Evolutionary conservation across 2,888 invertebrate genomes (phyloP).

Genomic region (Drosophila rellima): DNA sequence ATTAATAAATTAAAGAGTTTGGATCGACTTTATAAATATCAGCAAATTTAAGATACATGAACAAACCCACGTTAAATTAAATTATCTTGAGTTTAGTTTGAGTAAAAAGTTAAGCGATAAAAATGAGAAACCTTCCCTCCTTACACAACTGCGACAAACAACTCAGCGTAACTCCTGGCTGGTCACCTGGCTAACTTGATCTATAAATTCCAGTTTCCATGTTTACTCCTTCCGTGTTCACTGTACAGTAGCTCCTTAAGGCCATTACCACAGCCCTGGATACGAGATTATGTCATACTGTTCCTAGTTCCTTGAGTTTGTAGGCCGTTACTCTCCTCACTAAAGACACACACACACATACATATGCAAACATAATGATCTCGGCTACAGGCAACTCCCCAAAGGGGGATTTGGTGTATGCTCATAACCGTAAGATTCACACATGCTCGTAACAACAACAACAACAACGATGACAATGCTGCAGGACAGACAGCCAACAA

Average conservation of each 20-base stretch:
- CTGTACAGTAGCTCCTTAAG: constrained; percentile 37
- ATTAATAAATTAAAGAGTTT: too few species aligned
- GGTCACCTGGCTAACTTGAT: constrained; percentile 2
- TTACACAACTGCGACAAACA: background rate
- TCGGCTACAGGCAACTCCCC: constrained; percentile 27
- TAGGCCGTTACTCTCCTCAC: background rate
- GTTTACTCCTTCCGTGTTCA: background rate
- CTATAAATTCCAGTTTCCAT: background rate
- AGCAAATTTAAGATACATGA: too few species aligned
- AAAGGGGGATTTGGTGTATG: constrained; percentile 50
- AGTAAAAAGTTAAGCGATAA: too few species aligned
- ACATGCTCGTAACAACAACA: constrained; percentile 59
- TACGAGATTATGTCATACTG: constrained; percentile 62
- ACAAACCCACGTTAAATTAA: too few species aligned
- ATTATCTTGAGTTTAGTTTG: too few species aligned
- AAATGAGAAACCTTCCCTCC: background rate
- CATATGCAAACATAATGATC: constrained; percentile 21
- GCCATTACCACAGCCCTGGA: constrained; percentile 23
- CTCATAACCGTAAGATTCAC: constrained; percentile 72
- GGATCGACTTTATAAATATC: too few species aligned
- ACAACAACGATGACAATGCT: constrained; percentile 29
- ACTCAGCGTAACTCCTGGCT: background rate
- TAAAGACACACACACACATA: background rate
- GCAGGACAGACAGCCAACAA: constrained; percentile 29
- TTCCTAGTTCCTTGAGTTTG: constrained; percentile 1